Conservation (phyloP, 2,888 invertebrate genomes). For the Stratiomys singularior region DNA sequence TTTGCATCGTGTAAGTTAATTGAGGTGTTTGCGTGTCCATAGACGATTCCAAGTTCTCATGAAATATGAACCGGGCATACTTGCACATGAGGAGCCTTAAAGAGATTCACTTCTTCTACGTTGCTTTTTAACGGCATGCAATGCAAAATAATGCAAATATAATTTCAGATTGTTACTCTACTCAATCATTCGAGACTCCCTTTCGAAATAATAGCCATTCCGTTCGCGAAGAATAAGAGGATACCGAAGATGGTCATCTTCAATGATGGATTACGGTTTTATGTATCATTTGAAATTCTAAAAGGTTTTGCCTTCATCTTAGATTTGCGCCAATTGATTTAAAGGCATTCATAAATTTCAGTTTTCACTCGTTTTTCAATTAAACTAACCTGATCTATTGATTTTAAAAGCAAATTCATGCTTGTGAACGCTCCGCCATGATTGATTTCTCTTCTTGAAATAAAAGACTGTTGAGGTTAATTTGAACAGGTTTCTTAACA, state of each 20-base stretch:
- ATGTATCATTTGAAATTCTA: background rate
- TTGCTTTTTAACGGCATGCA: slow-evolving; percentile 12
- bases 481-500: background rate
- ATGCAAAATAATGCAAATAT: slow-evolving; percentile 10
- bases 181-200: background rate
- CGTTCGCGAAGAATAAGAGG: no score
- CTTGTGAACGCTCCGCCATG: background rate
- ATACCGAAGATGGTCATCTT: background rate
- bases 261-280: background rate
- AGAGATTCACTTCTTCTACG: background rate
- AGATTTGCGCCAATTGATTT: background rate
- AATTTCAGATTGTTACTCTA: background rate
- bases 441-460: background rate
- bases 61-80: background rate
- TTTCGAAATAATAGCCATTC: background rate
- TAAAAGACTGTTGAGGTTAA: background rate
- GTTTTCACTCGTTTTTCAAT: background rate
- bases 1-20: background rate
- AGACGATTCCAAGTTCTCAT: background rate
- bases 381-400: background rate
- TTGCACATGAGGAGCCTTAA: background rate
- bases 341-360: background rate
- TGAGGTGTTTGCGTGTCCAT: background rate
- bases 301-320: background rate
- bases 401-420: background rate